A percentile compares a stretch with the other conserved stretches of the same genome.
Evolutionary conservation across 1,140 invertebrate species (phyloP).

Genomic region (Ceratina japonica): DNA sequence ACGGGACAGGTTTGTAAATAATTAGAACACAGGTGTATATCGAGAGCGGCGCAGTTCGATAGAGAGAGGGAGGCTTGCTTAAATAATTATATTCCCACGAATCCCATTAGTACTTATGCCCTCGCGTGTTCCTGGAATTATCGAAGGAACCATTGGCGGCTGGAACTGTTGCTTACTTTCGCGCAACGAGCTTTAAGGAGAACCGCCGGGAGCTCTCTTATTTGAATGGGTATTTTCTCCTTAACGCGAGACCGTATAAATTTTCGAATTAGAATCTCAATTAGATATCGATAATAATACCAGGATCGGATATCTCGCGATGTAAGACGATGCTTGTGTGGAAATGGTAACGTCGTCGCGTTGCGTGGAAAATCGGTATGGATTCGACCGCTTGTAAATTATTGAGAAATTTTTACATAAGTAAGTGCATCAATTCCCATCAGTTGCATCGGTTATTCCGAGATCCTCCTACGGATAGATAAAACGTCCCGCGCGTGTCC

Average conservation of each 20-base stretch:
- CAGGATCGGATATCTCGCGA: neutral
- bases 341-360: neutral
- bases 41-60: neutral
- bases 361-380: neutral
- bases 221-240: too few species aligned
- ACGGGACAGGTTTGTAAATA: conserved; percentile 30
- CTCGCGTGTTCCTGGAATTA: neutral
- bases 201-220: neutral
- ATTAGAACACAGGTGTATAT: conserved; percentile 7
- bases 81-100: conserved; percentile 28
- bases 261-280: too few species aligned
- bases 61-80: neutral
- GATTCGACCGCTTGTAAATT: neutral
- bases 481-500: conserved; percentile 22
- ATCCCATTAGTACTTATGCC: conserved; percentile 25
- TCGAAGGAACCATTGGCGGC: neutral
- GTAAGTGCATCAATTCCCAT: conserved; percentile 17
- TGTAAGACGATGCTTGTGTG: too few species aligned
- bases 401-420: conserved; percentile 10
- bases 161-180: conserved; percentile 6
- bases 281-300: too few species aligned
- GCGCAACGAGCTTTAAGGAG: neutral
- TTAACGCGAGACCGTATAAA: too few species aligned
- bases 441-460: neutral
- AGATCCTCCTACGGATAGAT: neutral